phyloP scores from a whole-genome alignment of 2,113 vertebrate genomes.

The Synodontis membranacea region DNA sequence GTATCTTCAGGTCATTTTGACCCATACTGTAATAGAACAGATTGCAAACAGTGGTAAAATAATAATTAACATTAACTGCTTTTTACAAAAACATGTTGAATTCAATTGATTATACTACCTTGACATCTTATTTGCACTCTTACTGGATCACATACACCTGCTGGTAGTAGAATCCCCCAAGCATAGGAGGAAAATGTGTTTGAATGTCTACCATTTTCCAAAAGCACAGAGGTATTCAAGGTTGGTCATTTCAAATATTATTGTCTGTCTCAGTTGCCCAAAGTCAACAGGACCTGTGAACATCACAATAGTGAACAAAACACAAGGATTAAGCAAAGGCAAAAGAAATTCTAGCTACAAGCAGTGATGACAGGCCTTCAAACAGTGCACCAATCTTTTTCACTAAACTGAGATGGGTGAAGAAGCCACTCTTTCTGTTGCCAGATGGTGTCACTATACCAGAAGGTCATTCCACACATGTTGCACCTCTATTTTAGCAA shows the following conservation, averaged over 20 bases:
- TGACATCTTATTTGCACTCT: not conserved
- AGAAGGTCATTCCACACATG: no score
- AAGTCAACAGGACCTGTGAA: not conserved
- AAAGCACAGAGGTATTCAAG: not conserved
- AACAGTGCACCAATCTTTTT: no score
- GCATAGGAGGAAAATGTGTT: not conserved
- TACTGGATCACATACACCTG: not conserved
- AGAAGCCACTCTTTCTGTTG: no score
- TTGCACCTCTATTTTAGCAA: no score
- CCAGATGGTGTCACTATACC: no score
- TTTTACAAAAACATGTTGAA: not conserved
- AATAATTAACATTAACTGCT: not conserved
- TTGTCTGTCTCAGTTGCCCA: not conserved
- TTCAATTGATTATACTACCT: not conserved
- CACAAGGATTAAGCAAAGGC: not conserved
- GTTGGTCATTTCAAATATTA: not conserved
- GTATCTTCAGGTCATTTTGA: not conserved
- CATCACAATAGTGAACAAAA: not conserved
- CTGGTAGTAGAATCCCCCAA: not conserved
- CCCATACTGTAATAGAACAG: not conserved
- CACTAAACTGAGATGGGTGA: no score
- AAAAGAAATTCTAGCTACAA: no score
- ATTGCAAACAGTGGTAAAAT: not conserved
- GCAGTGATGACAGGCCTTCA: no score
- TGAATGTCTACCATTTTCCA: not conserved